phyloP scores from a whole-genome alignment of 92 coral and sea anemone genomes.

The Desmophyllum pertusum region DNA sequence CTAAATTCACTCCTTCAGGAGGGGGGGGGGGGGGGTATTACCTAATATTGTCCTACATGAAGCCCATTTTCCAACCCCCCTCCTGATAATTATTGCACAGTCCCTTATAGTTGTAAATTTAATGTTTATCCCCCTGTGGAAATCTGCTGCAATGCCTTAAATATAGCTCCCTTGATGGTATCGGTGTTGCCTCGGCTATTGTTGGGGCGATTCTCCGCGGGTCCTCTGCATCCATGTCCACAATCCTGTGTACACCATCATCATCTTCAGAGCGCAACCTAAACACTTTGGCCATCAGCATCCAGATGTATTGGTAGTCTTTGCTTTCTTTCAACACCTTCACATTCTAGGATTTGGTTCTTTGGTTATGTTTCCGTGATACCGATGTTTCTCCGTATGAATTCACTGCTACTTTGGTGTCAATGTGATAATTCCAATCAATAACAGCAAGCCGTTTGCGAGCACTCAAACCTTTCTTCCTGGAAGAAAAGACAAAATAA shows the following conservation, averaged over 20 bases:
- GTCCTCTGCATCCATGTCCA: conserved; percentile 15
- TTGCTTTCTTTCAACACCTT: conserved; percentile 37
- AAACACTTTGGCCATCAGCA: conserved; percentile 42
- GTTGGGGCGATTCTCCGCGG: conserved; percentile 34
- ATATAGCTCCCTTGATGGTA: conserved; percentile 9
- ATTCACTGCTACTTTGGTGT: too few relatives aligned
- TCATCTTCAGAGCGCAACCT: conserved; percentile 40
- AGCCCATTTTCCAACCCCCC: too few relatives aligned
- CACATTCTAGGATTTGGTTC: conserved; percentile 57
- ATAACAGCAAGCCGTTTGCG: conserved; percentile 54
- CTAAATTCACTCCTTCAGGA: too few relatives aligned
- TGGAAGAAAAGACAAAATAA: conserved; percentile 3
- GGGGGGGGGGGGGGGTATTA: too few relatives aligned
- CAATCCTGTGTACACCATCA: conserved; percentile 10
- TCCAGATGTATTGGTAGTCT: conserved; percentile 49
- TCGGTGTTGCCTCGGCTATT: conserved; percentile 20
- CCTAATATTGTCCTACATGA: too few relatives aligned
- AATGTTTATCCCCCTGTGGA: background rate
- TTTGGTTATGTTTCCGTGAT: conserved; percentile 55
- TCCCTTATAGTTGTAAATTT: background rate
- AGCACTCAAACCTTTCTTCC: conserved; percentile 49
- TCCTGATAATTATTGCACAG: too few relatives aligned
- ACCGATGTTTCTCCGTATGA: conserved; percentile 33
- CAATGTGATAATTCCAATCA: conserved; percentile 56
- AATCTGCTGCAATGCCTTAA: conserved; percentile 27